Conservation (phyloP, 2,888 invertebrate genomes). For the Phyllotreta cruciferae region DNA sequence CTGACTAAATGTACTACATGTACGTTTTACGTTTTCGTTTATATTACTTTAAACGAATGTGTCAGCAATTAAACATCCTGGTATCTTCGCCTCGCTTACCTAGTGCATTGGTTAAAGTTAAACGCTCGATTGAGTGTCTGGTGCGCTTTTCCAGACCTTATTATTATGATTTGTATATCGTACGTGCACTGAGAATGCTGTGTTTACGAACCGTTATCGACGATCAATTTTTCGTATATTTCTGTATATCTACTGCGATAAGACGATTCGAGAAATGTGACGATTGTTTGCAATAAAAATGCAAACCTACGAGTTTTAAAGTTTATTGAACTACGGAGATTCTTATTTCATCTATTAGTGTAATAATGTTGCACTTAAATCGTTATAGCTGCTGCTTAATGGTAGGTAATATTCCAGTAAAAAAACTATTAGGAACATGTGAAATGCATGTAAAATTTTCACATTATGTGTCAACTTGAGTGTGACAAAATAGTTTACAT, state of each 20-base stretch:
- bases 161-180: constrained; percentile 21
- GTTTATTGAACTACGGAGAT: too few relatives aligned
- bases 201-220: constrained; percentile 5
- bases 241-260: neutral
- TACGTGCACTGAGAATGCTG: neutral
- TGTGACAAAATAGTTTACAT: constrained; percentile 17
- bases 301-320: too few relatives aligned
- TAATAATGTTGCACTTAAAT: neutral
- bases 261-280: too few relatives aligned
- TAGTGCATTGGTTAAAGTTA: constrained; percentile 23
- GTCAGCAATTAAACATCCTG: constrained; percentile 36
- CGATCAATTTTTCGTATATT: constrained; percentile 13
- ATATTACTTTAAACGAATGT: constrained; percentile 31
- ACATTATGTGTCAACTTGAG: constrained; percentile 1
- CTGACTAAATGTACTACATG: constrained; percentile 12
- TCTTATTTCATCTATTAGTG: neutral
- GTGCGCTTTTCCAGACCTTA: constrained; percentile 20
- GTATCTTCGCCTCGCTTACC: constrained; percentile 24
- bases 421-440: neutral
- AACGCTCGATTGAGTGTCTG: constrained; percentile 8
- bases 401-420: too few relatives aligned
- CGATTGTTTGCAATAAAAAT: too few relatives aligned
- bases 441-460: neutral
- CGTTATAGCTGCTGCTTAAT: neutral
- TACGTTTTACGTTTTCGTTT: constrained; percentile 12